Base-by-base conservation (phyloP, 1,140 invertebrate genomes). In the Pentalonia nigronervosa region DNA sequence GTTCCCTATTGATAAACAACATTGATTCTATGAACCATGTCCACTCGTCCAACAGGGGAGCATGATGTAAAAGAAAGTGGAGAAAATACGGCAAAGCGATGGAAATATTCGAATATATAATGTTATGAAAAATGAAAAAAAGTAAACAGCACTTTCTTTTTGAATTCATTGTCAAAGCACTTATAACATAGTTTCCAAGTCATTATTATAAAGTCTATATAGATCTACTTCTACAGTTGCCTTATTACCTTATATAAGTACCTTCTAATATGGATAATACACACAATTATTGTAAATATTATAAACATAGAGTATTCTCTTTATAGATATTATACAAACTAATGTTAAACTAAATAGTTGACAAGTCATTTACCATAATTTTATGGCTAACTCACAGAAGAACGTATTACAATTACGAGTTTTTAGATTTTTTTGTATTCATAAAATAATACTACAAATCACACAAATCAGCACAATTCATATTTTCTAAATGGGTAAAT, bases 1-100 rank as follows among this genome's bases (percentile, higher is more conserved):
- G 90, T 36, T 92, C 34, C 30, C 90, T 86, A 93, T 93, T 93
- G 91, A 93, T 83, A 86, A 93, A 93, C 91, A 83, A 83, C 91
- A 93, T 93, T 14, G 50, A 30, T 20, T 93, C 91, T 93, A 93
- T 93, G 91, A 86, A 93, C 76, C 67, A 86, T 86, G 48, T 92
- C 91, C 76, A 4, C 41, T 93, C 36, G 91, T 53, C 81, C 48
- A 84, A 36, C 25, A 41, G 6, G 34, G 47, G 34, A 67, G 81
- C 9, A 17, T n/a, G 25, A 21, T 86, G 90, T 1, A 83, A 83
- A 93, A 93, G 91, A 93, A 93, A 93, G 91, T 36, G 91, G 67
- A 84, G 91, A 93, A 93, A 93, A 93, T 86, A 91, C 30, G 14
- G 6, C 83, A 50, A 92, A 47, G 25, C 45, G 45, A 48, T 30